Evolutionary conservation across 2,797 vertebrate species (phyloP).

Genomic region (Eupleurogrammus muticus): DNA sequence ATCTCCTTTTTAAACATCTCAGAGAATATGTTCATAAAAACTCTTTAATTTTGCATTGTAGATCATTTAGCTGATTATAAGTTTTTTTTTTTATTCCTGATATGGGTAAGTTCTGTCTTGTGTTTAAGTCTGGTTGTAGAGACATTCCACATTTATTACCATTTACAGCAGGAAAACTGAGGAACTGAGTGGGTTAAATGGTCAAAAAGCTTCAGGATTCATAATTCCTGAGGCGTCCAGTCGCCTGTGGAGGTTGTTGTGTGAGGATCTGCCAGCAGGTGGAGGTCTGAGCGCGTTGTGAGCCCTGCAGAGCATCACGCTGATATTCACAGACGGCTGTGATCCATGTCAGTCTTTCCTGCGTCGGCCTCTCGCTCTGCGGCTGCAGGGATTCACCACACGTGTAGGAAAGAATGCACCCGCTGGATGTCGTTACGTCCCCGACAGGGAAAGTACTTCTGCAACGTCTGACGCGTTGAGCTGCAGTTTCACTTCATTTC

Average conservation of each 20-base stretch:
- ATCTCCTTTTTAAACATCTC: no score
- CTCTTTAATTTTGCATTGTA: no score
- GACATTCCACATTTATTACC: no score
- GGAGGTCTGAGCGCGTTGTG: slow-evolving; percentile 45
- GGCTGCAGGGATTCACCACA: neutral
- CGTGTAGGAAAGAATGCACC: slow-evolving; percentile 16
- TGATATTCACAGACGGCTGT: slow-evolving; percentile 11
- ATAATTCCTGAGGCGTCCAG: neutral
- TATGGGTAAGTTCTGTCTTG: no score
- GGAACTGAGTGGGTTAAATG: no score
- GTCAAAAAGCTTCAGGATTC: neutral
- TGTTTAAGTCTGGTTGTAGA: no score
- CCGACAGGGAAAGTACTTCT: neutral
- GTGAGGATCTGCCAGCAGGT: slow-evolving; percentile 50
- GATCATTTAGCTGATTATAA: no score
- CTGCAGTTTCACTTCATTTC: slow-evolving; percentile 11
- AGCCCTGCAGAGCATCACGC: slow-evolving; percentile 22
- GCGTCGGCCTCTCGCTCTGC: slow-evolving; percentile 9
- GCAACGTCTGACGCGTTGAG: neutral
- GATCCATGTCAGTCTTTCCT: slow-evolving; percentile 26
- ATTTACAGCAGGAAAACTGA: no score
- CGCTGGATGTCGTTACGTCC: slow-evolving; percentile 17
- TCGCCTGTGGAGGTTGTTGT: slow-evolving; percentile 11
- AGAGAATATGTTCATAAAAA: no score
- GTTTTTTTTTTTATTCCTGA: no score